Percentiles rank a stretch among this genome's conserved stretches.
phyloP scores from a whole-genome alignment of 1,140 invertebrate genomes.

The Drosophila bipectinata region DNA sequence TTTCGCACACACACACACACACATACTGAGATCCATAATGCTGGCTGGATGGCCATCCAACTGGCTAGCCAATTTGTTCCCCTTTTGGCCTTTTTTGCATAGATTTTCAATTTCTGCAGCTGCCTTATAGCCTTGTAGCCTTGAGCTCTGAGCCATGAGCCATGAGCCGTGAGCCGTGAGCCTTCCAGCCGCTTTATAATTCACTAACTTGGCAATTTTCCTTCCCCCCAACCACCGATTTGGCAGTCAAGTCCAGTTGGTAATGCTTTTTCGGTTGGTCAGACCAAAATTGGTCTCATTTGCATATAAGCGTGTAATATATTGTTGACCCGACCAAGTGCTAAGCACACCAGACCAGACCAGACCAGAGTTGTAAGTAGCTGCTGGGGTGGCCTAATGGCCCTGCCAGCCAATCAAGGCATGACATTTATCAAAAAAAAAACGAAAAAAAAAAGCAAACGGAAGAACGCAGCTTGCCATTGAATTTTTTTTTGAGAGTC shows the following conservation, averaged over 20 bases:
- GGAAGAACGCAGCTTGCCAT: conserved; percentile 28
- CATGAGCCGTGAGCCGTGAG: no score
- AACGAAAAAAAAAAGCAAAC: conserved; percentile 5
- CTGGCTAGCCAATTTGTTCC: conserved; percentile 10
- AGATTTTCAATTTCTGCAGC: conserved; percentile 44
- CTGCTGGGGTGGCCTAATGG: conserved; percentile 50
- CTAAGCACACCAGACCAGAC: background rate
- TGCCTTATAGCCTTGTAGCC: background rate
- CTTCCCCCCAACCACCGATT: background rate
- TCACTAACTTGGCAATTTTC: conserved; percentile 60
- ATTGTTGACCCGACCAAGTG: conserved; percentile 42
- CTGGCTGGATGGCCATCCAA: background rate
- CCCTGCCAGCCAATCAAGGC: conserved; percentile 64
- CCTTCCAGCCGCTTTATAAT: conserved; percentile 39
- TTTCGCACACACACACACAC: background rate
- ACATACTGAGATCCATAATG: conserved; percentile 16
- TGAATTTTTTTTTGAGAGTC: conserved; percentile 10
- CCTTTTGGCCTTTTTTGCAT: conserved; percentile 21
- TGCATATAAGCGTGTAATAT: conserved; percentile 67
- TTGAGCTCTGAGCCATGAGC: no score
- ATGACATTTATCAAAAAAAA: conserved; percentile 62
- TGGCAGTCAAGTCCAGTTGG: conserved; percentile 33
- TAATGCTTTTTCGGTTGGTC: conserved; percentile 57
- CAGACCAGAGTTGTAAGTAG: background rate
- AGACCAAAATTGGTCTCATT: conserved; percentile 65